These are phyloP conservation scores for Tetramorium bicarinatum DNA, from an alignment of 2,888 invertebrate species.

Conservation along the genomic window DNA sequence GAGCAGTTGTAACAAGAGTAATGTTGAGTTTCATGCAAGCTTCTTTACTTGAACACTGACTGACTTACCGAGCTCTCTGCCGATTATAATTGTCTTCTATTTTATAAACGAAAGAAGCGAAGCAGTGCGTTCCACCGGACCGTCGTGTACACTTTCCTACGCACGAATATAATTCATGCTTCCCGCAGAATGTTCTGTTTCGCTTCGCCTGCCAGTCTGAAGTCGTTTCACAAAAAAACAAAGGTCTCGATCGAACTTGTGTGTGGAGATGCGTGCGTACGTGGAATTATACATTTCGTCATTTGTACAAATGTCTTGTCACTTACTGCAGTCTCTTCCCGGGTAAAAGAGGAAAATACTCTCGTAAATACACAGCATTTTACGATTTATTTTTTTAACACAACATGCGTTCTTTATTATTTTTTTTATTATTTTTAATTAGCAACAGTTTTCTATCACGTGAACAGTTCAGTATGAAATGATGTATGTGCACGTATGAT, in stretches of 20 bases:
- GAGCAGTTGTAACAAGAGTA: conserved; percentile 56
- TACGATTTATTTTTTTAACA: conserved; percentile 42
- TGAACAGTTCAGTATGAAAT: neutral
- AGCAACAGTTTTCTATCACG: neutral
- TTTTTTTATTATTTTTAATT: conserved; percentile 25
- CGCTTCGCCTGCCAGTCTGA: conserved; percentile 65
- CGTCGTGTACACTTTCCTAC: conserved; percentile 41
- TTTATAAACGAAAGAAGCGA: conserved; percentile 70
- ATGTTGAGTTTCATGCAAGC: conserved; percentile 60
- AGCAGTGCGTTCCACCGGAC: conserved; percentile 63
- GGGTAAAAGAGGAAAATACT: conserved; percentile 68
- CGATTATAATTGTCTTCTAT: conserved; percentile 73
- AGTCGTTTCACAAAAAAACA: conserved; percentile 51
- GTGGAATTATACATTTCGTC: conserved; percentile 41
- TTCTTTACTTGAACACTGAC: conserved; percentile 68
- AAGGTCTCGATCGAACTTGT: conserved; percentile 36
- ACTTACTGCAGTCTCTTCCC: conserved; percentile 44
- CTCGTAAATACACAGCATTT: conserved; percentile 35
- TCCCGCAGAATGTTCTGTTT: conserved; percentile 71
- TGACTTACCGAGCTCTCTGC: conserved; percentile 74
- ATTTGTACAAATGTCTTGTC: conserved; percentile 56
- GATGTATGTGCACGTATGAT: conserved; percentile 4
- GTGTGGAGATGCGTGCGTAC: conserved; percentile 53
- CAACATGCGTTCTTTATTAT: conserved; percentile 29
- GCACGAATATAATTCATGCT: conserved; percentile 65